Conservation (phyloP, 2,888 invertebrate genomes). For the Argynnis bischoffii region DNA sequence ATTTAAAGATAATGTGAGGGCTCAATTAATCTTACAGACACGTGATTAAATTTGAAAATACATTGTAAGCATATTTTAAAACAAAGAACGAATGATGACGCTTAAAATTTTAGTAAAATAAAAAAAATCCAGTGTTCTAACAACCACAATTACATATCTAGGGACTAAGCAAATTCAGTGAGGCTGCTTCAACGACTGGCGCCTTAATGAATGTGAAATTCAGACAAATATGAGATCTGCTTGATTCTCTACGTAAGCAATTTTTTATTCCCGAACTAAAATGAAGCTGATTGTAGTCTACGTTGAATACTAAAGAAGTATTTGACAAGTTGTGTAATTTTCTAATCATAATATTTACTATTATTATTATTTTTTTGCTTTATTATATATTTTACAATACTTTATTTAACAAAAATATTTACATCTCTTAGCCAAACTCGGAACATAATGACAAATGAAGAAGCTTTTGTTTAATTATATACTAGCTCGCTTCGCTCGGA, state of each 20-base stretch:
- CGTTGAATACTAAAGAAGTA: background rate
- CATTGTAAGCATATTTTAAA: background rate
- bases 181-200: background rate
- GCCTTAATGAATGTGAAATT: constrained; percentile 13
- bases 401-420: no score
- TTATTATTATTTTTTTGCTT: no score
- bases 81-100: background rate
- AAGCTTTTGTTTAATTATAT: no score
- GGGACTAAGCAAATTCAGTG: constrained; percentile 5
- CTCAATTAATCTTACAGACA: background rate
- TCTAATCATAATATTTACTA: background rate
- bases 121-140: background rate
- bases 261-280: constrained; percentile 1
- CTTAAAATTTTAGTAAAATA: background rate
- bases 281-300: background rate
- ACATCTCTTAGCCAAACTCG: no score
- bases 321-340: background rate
- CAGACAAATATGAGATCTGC: background rate
- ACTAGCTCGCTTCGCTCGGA: no score
- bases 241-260: background rate
- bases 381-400: no score
- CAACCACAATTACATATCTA: background rate
- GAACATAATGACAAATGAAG: no score
- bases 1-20: no score
- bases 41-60: background rate